Conservation (phyloP, 2,797 vertebrate species). For the Otus scops region DNA sequence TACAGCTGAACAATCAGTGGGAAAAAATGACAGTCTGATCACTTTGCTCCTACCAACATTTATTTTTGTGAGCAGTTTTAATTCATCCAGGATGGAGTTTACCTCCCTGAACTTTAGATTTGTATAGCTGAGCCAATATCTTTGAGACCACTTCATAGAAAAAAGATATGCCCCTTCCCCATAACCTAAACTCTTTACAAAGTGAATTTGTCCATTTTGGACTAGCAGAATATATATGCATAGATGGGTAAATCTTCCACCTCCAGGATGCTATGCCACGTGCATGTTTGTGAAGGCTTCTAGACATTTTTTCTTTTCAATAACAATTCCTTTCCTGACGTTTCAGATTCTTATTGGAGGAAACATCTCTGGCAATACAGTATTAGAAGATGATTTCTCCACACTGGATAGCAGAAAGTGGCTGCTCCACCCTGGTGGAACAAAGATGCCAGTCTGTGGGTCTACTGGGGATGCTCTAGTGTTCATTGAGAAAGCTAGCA, state of each 20-base stretch:
- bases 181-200: neutral
- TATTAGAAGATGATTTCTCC: slow-evolving; percentile 94
- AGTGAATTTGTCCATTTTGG: neutral
- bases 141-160: neutral
- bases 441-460: slow-evolving; percentile 97
- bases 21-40: neutral
- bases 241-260: neutral
- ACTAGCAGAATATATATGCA: neutral
- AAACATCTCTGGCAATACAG: slow-evolving; percentile 94
- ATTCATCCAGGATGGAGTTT: neutral
- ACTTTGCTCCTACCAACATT: neutral
- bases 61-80: neutral
- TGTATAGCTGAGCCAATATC: neutral
- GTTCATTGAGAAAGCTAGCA: slow-evolving; percentile 98
- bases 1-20: neutral
- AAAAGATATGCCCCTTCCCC: neutral
- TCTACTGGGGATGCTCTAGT: slow-evolving; percentile 93
- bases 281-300: neutral
- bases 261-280: neutral
- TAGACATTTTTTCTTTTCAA: neutral
- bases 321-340: neutral
- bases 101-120: neutral
- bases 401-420: slow-evolving; percentile 90
- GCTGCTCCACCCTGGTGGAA: slow-evolving; percentile 96
- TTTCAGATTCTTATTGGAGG: slow-evolving; percentile 95